Percentiles rank a stretch among this genome's conserved stretches.
These are phyloP conservation scores for Paratilapia polleni DNA, from an alignment of 2,113 vertebrate genomes.

Conservation along the genomic window DNA sequence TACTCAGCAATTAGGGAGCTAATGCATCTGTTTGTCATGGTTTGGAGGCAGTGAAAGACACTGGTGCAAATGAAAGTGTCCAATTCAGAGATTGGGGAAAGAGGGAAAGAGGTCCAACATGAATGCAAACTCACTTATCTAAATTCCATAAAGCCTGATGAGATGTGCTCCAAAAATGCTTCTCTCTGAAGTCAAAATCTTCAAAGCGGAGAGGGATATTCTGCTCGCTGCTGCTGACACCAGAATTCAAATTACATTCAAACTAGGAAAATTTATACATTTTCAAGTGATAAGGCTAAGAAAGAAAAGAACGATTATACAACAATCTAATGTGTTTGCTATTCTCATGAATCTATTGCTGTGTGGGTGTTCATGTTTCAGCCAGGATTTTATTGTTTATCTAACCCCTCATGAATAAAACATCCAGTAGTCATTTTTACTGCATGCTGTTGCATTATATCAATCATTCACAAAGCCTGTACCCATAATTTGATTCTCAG, in stretches of 20 bases:
- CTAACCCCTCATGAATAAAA: conserved; percentile 73
- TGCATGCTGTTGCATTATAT: conserved; percentile 64
- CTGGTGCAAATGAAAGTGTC: conserved; percentile 60
- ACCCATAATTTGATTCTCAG: conserved; percentile 65
- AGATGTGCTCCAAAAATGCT: conserved; percentile 52
- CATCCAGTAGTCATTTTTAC: conserved; percentile 58
- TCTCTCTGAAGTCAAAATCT: conserved; percentile 39
- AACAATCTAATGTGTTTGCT: conserved; percentile 49
- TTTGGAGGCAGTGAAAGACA: conserved; percentile 62
- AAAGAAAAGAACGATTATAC: conserved; percentile 52
- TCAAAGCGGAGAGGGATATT: conserved; percentile 22
- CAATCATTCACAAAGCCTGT: conserved; percentile 67
- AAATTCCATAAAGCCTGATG: conserved; percentile 61
- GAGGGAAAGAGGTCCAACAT: conserved; percentile 26
- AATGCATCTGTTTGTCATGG: conserved; percentile 77
- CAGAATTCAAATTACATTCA: conserved; percentile 42
- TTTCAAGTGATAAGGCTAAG: conserved; percentile 24
- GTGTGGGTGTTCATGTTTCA: conserved; percentile 42
- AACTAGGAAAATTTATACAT: conserved; percentile 17
- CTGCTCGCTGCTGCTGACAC: conserved; percentile 15
- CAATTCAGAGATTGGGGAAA: conserved; percentile 34
- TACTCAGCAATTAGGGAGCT: conserved; percentile 75
- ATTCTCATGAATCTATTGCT: conserved; percentile 36
- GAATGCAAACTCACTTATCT: conserved; percentile 56
- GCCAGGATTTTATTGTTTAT: conserved; percentile 66